Percentiles rank a stretch among this genome's conserved stretches.
Evolutionary conservation across 2,113 vertebrate species (phyloP).

Genomic region (Sinocyclocheilus grahami): DNA sequence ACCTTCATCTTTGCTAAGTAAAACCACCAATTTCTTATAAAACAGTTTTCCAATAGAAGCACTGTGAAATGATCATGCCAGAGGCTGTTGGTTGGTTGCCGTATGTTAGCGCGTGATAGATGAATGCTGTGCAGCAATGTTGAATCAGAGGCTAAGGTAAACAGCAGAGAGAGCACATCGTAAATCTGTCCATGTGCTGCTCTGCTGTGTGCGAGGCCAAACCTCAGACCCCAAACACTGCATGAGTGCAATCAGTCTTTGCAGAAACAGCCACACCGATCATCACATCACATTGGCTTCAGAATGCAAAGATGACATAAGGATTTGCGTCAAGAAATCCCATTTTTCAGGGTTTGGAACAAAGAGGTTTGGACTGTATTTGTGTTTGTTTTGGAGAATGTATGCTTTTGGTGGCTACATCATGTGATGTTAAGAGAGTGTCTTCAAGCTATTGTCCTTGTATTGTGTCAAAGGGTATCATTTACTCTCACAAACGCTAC

Average conservation of each 20-base stretch:
- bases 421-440: neutral
- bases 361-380: neutral
- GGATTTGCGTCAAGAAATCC: neutral
- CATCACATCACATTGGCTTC: constrained; percentile 12
- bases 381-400: neutral
- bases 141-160: constrained; percentile 45
- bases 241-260: constrained; percentile 25
- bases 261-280: neutral
- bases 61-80: constrained; percentile 7
- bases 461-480: neutral
- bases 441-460: neutral
- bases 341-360: neutral
- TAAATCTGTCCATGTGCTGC: constrained; percentile 45
- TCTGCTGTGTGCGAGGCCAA: constrained; percentile 13
- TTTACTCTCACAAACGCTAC: neutral
- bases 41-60: constrained; percentile 17
- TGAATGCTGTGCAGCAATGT: constrained; percentile 29
- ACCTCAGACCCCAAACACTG: constrained; percentile 37
- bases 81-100: constrained; percentile 36
- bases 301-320: neutral
- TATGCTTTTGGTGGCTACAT: neutral
- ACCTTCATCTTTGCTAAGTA: constrained; percentile 3
- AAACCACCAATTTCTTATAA: constrained; percentile 18
- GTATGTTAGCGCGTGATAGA: constrained; percentile 39
- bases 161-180: constrained; percentile 42